Conservation (phyloP, 2,888 invertebrate species). For the Coremacera marginata region DNA sequence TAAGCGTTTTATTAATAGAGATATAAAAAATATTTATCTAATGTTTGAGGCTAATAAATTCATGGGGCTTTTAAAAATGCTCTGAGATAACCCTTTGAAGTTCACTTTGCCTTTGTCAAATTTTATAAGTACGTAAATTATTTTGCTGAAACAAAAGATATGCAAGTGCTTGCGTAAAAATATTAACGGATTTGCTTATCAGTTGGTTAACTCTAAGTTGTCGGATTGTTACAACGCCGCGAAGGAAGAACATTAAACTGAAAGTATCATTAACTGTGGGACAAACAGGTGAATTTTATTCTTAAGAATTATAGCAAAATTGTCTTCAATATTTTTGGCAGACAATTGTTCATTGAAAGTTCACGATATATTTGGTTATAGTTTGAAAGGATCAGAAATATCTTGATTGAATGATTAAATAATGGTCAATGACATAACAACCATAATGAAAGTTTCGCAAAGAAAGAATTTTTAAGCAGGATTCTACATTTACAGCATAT, state of each 20-base stretch:
- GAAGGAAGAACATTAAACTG: background rate
- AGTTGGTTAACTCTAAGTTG: background rate
- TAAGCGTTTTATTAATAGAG: conserved; percentile 14
- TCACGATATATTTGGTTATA: too few species aligned
- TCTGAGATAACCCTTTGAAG: conserved; percentile 19
- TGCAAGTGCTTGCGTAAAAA: conserved; percentile 2
- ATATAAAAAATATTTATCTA: background rate
- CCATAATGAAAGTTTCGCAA: too few species aligned
- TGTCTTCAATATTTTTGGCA: too few species aligned
- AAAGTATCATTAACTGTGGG: conserved; percentile 5
- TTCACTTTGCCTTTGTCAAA: background rate
- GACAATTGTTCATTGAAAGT: too few species aligned
- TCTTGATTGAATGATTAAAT: too few species aligned
- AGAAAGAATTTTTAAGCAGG: too few species aligned
- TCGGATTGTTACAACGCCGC: background rate
- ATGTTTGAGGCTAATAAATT: conserved; percentile 8
- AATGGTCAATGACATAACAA: too few species aligned
- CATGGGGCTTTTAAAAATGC: background rate
- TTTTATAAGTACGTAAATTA: conserved; percentile 9
- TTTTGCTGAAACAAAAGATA: conserved; percentile 14
- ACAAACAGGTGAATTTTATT: background rate
- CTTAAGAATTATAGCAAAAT: too few species aligned
- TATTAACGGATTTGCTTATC: conserved; percentile 15
- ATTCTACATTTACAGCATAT: too few species aligned
- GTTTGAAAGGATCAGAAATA: too few species aligned